phyloP scores from a whole-genome alignment of 2,113 vertebrate species.

The Turnix velox region DNA sequence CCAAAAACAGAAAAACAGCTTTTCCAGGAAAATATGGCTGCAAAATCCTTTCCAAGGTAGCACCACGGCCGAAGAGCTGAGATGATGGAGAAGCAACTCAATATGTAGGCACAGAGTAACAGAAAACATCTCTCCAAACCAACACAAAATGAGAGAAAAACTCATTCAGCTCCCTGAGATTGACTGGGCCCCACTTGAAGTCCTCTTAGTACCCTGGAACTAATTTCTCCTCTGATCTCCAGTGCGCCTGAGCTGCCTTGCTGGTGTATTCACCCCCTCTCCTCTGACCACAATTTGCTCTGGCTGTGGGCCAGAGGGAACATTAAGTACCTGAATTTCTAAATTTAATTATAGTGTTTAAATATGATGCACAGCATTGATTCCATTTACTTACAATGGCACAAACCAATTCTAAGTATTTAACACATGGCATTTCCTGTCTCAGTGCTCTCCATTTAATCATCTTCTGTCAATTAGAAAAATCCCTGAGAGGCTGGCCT shows the following conservation, averaged over 20 bases:
- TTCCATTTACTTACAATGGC: constrained; percentile 37
- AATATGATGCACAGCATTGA: constrained; percentile 52
- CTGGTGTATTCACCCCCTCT: not conserved
- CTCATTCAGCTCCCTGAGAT: not conserved
- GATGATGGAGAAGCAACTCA: not conserved
- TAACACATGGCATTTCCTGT: constrained; percentile 42
- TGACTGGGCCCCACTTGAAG: not conserved
- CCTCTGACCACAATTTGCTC: not conserved
- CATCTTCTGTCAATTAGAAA: constrained; percentile 49
- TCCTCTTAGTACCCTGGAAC: not conserved
- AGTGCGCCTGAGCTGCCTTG: not conserved
- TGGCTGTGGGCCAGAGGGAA: constrained; percentile 12
- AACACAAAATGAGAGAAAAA: not conserved
- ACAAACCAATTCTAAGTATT: constrained; percentile 47
- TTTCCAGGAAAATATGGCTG: not conserved
- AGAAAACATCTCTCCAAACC: not conserved
- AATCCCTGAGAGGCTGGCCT: constrained; percentile 14
- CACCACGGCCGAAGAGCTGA: accelerated
- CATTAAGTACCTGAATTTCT: constrained; percentile 50
- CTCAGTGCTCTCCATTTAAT: constrained; percentile 19
- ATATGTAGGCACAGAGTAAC: not conserved
- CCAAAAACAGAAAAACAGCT: not conserved
- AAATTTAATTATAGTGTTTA: constrained; percentile 54
- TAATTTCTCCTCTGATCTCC: constrained; percentile 7
- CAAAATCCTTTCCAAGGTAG: not conserved